phyloP scores from a whole-genome alignment of 2,113 vertebrate species.

The Cygnus atratus region DNA sequence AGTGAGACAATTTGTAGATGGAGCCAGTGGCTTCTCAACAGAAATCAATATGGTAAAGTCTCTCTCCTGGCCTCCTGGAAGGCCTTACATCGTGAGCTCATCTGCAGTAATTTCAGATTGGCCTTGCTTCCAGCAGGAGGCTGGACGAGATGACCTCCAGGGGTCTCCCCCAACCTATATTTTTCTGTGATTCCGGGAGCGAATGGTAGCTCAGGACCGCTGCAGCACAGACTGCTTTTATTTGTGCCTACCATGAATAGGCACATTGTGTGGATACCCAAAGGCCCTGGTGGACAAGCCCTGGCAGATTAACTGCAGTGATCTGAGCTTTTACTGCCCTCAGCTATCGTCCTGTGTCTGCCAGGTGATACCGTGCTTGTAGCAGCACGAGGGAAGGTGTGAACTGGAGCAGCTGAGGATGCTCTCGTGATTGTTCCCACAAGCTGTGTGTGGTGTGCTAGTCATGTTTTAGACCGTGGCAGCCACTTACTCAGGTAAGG shows the following conservation, averaged over 20 bases:
- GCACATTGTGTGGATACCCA: neutral
- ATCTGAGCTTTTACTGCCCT: neutral
- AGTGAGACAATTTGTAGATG: neutral
- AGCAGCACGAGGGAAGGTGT: neutral
- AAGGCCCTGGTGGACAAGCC: neutral
- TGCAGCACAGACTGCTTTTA: constrained; percentile 5
- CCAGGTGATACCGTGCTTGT: neutral
- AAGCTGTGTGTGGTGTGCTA: neutral
- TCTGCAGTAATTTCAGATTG: neutral
- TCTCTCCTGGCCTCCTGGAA: neutral
- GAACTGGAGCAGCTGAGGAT: neutral
- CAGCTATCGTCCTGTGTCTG: neutral
- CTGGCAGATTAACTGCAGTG: neutral
- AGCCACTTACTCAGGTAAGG: neutral
- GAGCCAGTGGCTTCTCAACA: neutral
- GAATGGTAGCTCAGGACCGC: neutral
- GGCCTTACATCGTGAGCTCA: neutral
- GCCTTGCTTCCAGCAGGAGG: neutral
- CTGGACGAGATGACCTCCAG: constrained; percentile 21
- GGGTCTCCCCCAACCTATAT: neutral
- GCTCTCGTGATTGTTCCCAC: neutral
- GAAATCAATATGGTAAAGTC: accelerated
- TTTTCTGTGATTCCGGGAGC: neutral
- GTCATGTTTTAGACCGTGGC: neutral
- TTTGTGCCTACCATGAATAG: neutral